Base-by-base conservation (phyloP, 1,140 invertebrate genomes). In the Drosophila yakuba region DNA sequence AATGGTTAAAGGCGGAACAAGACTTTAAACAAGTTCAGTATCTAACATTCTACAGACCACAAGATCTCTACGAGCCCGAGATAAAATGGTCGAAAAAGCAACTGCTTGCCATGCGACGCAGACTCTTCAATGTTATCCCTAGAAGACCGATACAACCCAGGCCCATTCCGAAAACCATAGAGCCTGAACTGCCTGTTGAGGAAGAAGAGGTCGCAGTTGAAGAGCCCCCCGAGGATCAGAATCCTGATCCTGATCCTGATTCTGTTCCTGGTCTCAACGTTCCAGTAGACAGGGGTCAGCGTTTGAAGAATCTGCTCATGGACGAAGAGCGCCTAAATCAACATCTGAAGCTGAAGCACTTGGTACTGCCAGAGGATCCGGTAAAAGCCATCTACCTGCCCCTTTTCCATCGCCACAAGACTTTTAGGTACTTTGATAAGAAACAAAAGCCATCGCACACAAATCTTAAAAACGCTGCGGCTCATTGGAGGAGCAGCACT, bases 401-500 rank as follows among this genome's bases (percentile, higher is more conserved):
- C 4, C 7, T 17, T 15, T 7, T 17, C n/a, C n/a, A 12, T n/a
- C 28, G n/a, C 1, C n/a, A n/a, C 5, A 15, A 32, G n/a, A 17
- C 11, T 3, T 11, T 2, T 2, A 15, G 7, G 14, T 4, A 8
- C 0, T n/a, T 5, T 7, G 10, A 48, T 10, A n/a, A 14, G 11
- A 1, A 39, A 14, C 12, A 12, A 14, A 39, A 39, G 4, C 12
- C 11, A 39, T 14, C 10, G 0, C 1, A 12, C 4, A 38, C 14
- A 0, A 15, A 25, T 2, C 5, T 1, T 2, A 20, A 4, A 15
- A 0, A 2, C n/a, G 15, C 2, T 0, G 0, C 28, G 28, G 0
- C 6, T 32, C 0, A 0, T 32, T 32, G 7, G 7, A 32, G 0
- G 7, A 32, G 1, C 1, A 28, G 0, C 1, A 7, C 6, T 7